Evolutionary conservation across 30 jellyfish, hydroid and myxozoan species (phyloP), one percentile per base, ranked within the genome.

Genomic region (Catostylus mosaicus): DNA sequence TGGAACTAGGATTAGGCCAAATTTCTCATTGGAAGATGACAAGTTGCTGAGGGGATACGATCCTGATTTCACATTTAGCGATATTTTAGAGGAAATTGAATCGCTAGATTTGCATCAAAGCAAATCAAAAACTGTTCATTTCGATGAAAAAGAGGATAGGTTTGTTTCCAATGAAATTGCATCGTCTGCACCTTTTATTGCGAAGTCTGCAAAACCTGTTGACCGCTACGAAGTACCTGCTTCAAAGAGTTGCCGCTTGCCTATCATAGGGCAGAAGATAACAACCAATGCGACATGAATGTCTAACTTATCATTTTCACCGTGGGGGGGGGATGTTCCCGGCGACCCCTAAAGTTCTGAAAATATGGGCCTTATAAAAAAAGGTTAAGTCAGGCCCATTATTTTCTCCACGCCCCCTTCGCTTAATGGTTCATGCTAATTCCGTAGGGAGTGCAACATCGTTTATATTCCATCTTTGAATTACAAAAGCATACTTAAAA

Each of bases 221-320:
- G 72, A 77, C 30, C 76, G 88, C 50, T 77, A 77, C 31, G 65
- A 77, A 32, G 43, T 77, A 30, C 79, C 88, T 2, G 0, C 88
- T 22, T 38, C 78, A 77, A 62, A 60, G 52, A 35, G 30, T 50
- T 77, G 88, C 52, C 78, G 88, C 43, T 35, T 77, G 68, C 88
- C 88, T 4, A 60, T 77, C 33, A 77, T 77, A 0, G 88, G 88
- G 26, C 88, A 62, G 20, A 77, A 59, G 78, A 57, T 77, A 30
- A 33, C 72, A 19, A 9, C 85, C 50, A 74, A 50, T 7, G 2
- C 38, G 9, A 12, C 0, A 23, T 59, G 38, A 59, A n/a, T n/a
- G n/a, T n/a, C n/a, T n/a, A n/a, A n/a, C n/a, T n/a, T n/a, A n/a
- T n/a, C n/a, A n/a, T n/a, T n/a, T n/a, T n/a, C n/a, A n/a, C n/a